Percentiles rank a stretch among this genome's conserved stretches.
These are phyloP conservation scores for Ateles fusciceps DNA, from an alignment of 2,797 vertebrate species.

Conservation along the genomic window DNA sequence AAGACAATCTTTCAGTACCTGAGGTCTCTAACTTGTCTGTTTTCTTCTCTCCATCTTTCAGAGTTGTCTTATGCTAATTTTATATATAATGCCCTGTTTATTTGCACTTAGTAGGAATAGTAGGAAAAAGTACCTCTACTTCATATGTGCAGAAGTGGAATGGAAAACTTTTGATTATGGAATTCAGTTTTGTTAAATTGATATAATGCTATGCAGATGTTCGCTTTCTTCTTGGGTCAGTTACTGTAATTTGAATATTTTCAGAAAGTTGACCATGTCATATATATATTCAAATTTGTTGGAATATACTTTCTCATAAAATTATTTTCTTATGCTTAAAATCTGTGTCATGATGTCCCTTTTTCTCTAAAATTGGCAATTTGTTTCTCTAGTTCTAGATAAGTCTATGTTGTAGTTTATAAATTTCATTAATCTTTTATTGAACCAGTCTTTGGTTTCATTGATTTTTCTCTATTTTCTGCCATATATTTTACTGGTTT, in stretches of 20 bases:
- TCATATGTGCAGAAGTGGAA: neutral
- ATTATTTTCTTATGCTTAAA: neutral
- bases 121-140: neutral
- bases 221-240: neutral
- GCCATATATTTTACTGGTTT: neutral
- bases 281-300: neutral
- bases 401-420: neutral
- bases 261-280: neutral
- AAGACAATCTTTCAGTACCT: neutral
- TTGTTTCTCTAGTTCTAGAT: neutral
- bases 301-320: neutral
- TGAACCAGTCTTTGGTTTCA: neutral
- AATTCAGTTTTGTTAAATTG: neutral
- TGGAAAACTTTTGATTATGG: neutral
- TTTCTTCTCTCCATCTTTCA: neutral
- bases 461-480: neutral
- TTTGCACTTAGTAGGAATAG: neutral
- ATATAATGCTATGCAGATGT: neutral
- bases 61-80: neutral
- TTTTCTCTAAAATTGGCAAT: neutral
- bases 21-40: neutral
- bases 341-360: neutral
- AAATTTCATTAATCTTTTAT: neutral
- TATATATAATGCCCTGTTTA: neutral
- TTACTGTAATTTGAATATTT: neutral